phyloP scores from a whole-genome alignment of 2,113 vertebrate genomes.

The Tenebrosternarchus preto region DNA sequence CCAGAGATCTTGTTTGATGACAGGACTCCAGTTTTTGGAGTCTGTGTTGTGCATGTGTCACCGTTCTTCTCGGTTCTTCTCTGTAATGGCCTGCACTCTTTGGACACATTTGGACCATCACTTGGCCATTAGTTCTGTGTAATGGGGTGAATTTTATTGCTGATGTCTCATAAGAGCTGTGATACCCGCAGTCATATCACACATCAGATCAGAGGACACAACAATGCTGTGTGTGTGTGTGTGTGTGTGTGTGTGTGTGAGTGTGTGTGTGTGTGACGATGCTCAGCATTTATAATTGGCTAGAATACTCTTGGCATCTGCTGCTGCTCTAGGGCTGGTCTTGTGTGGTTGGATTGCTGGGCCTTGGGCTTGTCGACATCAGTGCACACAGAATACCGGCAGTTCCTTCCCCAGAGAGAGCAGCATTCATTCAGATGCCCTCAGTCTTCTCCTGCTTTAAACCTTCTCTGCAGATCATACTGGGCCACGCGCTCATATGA shows the following conservation, averaged over 20 bases:
- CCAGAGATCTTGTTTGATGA: not conserved
- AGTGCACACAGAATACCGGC: not conserved
- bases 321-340: not conserved
- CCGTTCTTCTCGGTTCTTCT: not conserved
- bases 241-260: not conserved
- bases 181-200: not conserved
- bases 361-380: not conserved
- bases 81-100: not conserved
- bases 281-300: not conserved
- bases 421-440: not conserved
- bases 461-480: not conserved
- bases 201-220: not conserved
- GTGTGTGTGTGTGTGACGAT: not conserved
- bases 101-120: not conserved
- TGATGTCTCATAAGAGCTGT: not conserved
- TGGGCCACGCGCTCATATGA: no score
- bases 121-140: conserved; percentile 6
- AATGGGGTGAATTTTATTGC: not conserved
- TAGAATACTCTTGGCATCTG: not conserved
- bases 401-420: not conserved
- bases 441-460: not conserved
- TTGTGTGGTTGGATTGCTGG: not conserved
- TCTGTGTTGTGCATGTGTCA: not conserved
- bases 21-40: no score
- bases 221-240: not conserved